Evolutionary conservation across 2,113 vertebrate genomes (phyloP), one percentile per base, ranked within the genome.

Genomic region (Heterotis niloticus): DNA sequence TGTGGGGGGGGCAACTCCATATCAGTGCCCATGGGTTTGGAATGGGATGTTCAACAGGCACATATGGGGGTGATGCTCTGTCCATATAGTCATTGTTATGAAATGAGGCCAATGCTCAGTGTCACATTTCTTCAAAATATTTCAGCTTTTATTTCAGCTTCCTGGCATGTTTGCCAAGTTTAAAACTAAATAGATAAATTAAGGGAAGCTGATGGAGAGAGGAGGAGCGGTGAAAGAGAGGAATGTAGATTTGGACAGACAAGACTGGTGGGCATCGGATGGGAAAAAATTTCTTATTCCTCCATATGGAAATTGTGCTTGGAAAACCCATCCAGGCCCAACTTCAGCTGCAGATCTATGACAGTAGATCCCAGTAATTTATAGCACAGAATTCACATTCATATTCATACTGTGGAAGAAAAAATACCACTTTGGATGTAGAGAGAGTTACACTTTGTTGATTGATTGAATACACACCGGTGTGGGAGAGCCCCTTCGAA

Each of bases 141-240:
- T 44, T 75, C 79, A 28, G 81, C 34, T 7, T 44, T 44, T 80
- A 64, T 67, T 67, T 81, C 59, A 77, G 76, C 52, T 59, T 76
- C 14, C 51, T 66, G 59, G 54, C 23, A 24, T 18, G 79, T 18
- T 60, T 12, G 75, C 68, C 16, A 77, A 71, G 29, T 77, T 65
- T n/a, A 64, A 64, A 65, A 14, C 29, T 17, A 67, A 59, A 76
- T 75, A 62, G 76, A 84, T 69, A 80, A 70, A 75, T 74, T 78
- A 81, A 69, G 66, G 14, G 1, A 72, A 62, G 10, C 14, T 62
- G 59, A 62, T 11, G 59, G 59, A 17, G 59, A 59, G 57, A 12
- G 12, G 57, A 59, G 57, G 57, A 59, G 57, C 1, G 11, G 20
- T 62, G 59, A 62, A 62, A 62, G 20, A 11, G 2, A 20, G 13